phyloP scores from a whole-genome alignment of 2,888 invertebrate genomes.

The Lasioglossum pauxillum region DNA sequence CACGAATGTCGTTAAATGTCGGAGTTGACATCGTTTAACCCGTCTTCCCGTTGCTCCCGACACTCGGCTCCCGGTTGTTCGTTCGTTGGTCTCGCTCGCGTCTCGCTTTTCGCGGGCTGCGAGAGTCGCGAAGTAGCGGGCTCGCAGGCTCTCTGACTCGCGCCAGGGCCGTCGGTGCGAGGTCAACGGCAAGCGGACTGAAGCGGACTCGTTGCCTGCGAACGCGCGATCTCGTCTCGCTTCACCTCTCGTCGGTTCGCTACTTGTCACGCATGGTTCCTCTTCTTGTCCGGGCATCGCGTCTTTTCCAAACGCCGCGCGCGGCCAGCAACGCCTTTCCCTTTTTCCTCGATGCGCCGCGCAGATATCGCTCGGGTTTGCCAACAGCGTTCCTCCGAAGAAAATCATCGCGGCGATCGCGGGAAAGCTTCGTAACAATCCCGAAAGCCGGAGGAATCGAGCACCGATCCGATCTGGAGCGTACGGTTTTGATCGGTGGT shows the following conservation, averaged over 20 bases:
- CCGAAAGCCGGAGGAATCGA: no score
- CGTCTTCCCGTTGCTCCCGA: slow-evolving; percentile 77
- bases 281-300: slow-evolving; percentile 12
- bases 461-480: background rate
- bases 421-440: no score
- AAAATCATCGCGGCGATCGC: background rate
- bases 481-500: background rate
- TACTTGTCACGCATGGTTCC: background rate
- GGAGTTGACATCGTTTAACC: slow-evolving; percentile 83
- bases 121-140: background rate
- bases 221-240: slow-evolving; percentile 32
- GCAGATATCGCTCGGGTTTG: background rate
- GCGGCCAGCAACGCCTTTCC: background rate
- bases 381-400: background rate
- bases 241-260: slow-evolving; percentile 4
- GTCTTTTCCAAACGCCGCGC: background rate
- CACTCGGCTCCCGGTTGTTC: slow-evolving; percentile 44
- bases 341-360: background rate
- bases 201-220: slow-evolving; percentile 51
- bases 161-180: slow-evolving; percentile 67
- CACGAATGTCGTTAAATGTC: slow-evolving; percentile 81
- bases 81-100: background rate
- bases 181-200: slow-evolving; percentile 64
- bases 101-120: background rate
- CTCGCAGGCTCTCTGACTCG: slow-evolving; percentile 66